Evolutionary conservation across 2,113 vertebrate genomes (phyloP).

Genomic region (Perca schrenkii): DNA sequence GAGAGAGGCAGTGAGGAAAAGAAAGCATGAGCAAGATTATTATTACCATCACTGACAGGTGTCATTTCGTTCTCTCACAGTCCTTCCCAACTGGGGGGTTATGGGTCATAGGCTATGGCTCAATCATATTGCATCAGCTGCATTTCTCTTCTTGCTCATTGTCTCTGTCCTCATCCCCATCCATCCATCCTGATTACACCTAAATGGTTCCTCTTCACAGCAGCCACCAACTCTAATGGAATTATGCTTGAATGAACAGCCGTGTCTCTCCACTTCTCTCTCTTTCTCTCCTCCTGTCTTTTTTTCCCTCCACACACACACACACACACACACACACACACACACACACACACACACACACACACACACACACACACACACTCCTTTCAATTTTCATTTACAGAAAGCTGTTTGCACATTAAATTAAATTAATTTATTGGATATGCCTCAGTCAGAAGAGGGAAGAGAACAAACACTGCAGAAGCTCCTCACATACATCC

Average conservation of each 20-base stretch:
- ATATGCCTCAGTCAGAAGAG: conserved; percentile 26
- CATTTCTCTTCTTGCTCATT: conserved; percentile 51
- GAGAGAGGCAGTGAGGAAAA: background rate
- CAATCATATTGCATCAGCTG: conserved; percentile 63
- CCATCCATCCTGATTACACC: conserved; percentile 81
- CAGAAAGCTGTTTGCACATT: conserved; percentile 59
- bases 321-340: background rate
- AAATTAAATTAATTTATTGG: conserved; percentile 54
- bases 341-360: background rate
- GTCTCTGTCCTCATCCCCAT: conserved; percentile 57
- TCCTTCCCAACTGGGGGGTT: conserved; percentile 16
- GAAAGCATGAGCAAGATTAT: conserved; percentile 16
- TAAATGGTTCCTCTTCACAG: conserved; percentile 81
- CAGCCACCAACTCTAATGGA: conserved; percentile 78
- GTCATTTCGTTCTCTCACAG: conserved; percentile 52
- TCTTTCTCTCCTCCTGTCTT: conserved; percentile 26
- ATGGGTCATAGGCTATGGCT: conserved; percentile 66
- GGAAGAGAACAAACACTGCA: conserved; percentile 25
- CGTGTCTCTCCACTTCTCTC: conserved; percentile 52
- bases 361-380: conserved; percentile 5
- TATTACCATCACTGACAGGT: conserved; percentile 51
- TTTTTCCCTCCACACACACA: background rate
- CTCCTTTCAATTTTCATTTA: conserved; percentile 51
- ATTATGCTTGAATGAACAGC: conserved; percentile 79
- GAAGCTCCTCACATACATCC: conserved; percentile 24